A percentile compares a stretch with the other conserved stretches of the same genome.
These are phyloP conservation scores for Phasia obesa DNA, from an alignment of 2,888 invertebrate genomes.

Conservation along the genomic window DNA sequence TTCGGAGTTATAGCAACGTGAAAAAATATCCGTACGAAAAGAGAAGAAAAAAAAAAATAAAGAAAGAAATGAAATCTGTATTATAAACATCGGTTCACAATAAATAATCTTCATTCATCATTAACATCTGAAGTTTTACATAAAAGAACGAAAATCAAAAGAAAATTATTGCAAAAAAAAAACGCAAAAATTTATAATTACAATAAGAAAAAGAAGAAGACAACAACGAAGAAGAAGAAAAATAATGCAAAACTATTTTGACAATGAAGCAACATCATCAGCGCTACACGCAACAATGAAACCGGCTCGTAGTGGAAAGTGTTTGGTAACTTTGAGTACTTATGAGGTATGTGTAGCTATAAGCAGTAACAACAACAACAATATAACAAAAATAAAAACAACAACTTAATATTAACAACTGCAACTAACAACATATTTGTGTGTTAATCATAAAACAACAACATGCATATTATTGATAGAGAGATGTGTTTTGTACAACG, in stretches of 20 bases:
- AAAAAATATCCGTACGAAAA: constrained; percentile 17
- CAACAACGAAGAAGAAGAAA: constrained; percentile 6
- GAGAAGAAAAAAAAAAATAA: background rate
- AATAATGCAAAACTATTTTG: constrained; percentile 70
- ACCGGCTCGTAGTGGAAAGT: constrained; percentile 76
- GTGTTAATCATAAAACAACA: constrained; percentile 41
- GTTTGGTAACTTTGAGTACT: constrained; percentile 78
- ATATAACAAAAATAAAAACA: constrained; percentile 26
- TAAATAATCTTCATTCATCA: constrained; percentile 44
- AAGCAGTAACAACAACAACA: constrained; percentile 36
- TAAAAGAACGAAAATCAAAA: constrained; percentile 30
- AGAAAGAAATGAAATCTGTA: too few species aligned
- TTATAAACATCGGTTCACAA: constrained; percentile 26
- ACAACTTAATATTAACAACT: constrained; percentile 9
- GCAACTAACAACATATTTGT: constrained; percentile 34
- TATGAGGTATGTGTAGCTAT: constrained; percentile 75
- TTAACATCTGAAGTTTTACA: constrained; percentile 37
- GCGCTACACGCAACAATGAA: constrained; percentile 75
- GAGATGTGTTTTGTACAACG: constrained; percentile 8
- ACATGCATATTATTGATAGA: constrained; percentile 32
- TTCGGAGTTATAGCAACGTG: constrained; percentile 45
- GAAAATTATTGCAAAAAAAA: constrained; percentile 22
- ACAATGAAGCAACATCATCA: constrained; percentile 69
- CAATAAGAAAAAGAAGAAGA: constrained; percentile 21
- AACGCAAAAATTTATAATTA: constrained; percentile 34